A percentile compares a stretch with the other conserved stretches of the same genome.
These are phyloP conservation scores for Nephrotoma guestfalica DNA, from an alignment of 2,888 invertebrate species.

Conservation along the genomic window DNA sequence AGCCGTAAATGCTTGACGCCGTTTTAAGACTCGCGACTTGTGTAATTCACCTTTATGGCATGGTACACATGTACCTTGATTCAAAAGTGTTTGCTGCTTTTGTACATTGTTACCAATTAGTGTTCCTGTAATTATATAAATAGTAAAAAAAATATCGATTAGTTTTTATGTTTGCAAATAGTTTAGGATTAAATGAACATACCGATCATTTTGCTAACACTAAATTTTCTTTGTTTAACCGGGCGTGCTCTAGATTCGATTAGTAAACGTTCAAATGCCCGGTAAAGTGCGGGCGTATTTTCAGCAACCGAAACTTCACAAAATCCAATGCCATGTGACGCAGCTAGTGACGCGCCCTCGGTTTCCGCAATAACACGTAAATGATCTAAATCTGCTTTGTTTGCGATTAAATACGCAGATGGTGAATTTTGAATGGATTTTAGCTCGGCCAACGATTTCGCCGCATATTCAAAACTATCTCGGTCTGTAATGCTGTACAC, in stretches of 20 bases:
- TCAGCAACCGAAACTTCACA: constrained; percentile 72
- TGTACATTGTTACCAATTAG: constrained; percentile 21
- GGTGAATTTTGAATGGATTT: constrained; percentile 37
- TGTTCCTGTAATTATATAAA: constrained; percentile 14
- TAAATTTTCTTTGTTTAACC: constrained; percentile 54
- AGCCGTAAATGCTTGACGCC: constrained; percentile 42
- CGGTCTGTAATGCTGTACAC: constrained; percentile 65
- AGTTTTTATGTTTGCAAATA: background rate
- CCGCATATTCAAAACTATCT: constrained; percentile 53
- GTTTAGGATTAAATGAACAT: constrained; percentile 17
- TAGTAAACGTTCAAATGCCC: constrained; percentile 54
- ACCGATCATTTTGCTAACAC: constrained; percentile 66
- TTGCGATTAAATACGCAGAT: constrained; percentile 51
- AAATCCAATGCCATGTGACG: constrained; percentile 55
- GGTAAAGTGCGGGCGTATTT: constrained; percentile 57
- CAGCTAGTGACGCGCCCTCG: constrained; percentile 52
- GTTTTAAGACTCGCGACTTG: constrained; percentile 39
- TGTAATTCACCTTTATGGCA: constrained; percentile 44
- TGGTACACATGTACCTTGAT: constrained; percentile 43
- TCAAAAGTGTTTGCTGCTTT: constrained; percentile 24
- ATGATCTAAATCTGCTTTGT: constrained; percentile 68
- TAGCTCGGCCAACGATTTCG: constrained; percentile 44
- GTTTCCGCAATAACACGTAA: constrained; percentile 57
- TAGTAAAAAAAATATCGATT: constrained; percentile 2
- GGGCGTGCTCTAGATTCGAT: constrained; percentile 46